These are phyloP conservation scores for Chionoecetes opilio DNA, from an alignment of 1,140 invertebrate species.

Conservation along the genomic window DNA sequence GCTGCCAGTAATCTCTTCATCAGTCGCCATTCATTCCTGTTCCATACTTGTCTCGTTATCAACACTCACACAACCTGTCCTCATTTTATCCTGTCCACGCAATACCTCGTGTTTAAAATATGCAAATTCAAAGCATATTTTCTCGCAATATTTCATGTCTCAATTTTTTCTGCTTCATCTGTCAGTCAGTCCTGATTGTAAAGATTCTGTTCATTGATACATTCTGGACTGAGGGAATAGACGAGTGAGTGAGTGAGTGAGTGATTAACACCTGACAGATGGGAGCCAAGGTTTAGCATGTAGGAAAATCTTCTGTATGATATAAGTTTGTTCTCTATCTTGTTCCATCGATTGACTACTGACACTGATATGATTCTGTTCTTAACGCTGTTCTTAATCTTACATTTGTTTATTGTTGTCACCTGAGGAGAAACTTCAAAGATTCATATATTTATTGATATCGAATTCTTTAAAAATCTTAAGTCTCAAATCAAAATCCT, in stretches of 20 bases:
- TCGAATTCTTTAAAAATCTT: too few species aligned
- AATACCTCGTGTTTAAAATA: background rate
- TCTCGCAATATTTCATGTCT: background rate
- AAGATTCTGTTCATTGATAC: too few species aligned
- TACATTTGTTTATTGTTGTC: too few species aligned
- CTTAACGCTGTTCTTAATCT: too few species aligned
- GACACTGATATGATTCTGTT: too few species aligned
- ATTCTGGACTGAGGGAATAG: background rate
- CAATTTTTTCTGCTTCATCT: background rate
- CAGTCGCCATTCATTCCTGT: conserved; percentile 2
- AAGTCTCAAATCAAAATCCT: too few species aligned
- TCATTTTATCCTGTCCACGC: background rate
- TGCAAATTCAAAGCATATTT: background rate
- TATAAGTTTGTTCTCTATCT: too few species aligned
- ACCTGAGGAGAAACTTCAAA: too few species aligned
- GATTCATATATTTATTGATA: too few species aligned
- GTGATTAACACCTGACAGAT: background rate
- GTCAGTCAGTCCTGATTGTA: background rate
- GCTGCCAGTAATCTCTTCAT: background rate
- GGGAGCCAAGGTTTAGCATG: too few species aligned
- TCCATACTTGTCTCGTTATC: conserved; percentile 28
- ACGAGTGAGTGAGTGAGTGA: background rate
- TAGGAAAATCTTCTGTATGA: too few species aligned
- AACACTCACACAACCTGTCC: background rate
- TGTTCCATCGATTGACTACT: too few species aligned